phyloP scores from a whole-genome alignment of 1,140 invertebrate genomes.

The Ooceraea biroi region DNA sequence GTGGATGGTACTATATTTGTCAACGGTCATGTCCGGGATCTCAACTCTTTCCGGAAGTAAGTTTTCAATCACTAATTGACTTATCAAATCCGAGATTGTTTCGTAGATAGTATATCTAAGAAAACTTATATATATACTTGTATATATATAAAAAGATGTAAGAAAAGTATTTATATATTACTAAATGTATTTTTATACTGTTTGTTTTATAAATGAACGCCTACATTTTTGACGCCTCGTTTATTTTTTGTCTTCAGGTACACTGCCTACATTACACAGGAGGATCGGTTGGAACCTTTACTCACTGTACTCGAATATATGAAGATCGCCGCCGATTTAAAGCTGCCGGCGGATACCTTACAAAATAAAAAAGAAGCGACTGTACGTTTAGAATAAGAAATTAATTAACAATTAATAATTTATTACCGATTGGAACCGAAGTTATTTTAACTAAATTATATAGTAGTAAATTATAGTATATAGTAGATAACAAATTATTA shows the following conservation, averaged over 20 bases:
- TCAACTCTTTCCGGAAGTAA: slow-evolving; percentile 88
- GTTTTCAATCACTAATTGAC: neutral
- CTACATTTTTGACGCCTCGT: neutral
- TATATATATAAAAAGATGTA: too few species aligned
- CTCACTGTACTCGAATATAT: slow-evolving; percentile 96
- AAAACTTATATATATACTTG: too few species aligned
- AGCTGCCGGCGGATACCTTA: slow-evolving; percentile 90
- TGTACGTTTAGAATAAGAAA: slow-evolving; percentile 88
- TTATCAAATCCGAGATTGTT: neutral
- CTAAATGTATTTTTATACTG: too few species aligned
- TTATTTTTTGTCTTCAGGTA: slow-evolving; percentile 66
- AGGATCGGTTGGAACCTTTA: slow-evolving; percentile 94
- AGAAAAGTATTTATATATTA: too few species aligned
- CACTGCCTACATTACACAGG: slow-evolving; percentile 94
- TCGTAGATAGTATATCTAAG: neutral
- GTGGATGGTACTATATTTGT: slow-evolving; percentile 90
- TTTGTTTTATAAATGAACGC: too few species aligned
- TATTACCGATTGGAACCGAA: too few species aligned
- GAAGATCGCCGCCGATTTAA: slow-evolving; percentile 94
- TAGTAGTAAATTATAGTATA: too few species aligned
- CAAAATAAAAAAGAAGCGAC: slow-evolving; percentile 90
- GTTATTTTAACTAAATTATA: too few species aligned
- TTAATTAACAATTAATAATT: neutral
- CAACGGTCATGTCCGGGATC: slow-evolving; percentile 91
- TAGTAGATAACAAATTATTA: too few species aligned